These are phyloP conservation scores for Subanguina moxae DNA, from an alignment of 1,140 invertebrate genomes.

Conservation along the genomic window DNA sequence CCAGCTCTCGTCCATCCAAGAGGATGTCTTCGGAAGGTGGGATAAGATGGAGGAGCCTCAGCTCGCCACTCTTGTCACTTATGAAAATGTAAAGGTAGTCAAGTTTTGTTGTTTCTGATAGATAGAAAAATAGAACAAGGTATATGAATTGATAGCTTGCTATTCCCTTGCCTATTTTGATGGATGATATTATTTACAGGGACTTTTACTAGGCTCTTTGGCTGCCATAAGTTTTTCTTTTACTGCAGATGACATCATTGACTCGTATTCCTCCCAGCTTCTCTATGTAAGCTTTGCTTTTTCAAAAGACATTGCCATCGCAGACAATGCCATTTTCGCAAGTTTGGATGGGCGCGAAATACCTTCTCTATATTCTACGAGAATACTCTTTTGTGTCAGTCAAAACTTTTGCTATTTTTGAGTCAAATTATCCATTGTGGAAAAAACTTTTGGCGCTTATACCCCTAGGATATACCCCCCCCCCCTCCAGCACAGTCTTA, in stretches of 20 bases:
- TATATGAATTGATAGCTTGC: too few relatives aligned
- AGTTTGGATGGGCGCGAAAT: background rate
- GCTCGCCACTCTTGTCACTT: slow-evolving; percentile 2
- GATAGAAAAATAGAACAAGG: too few relatives aligned
- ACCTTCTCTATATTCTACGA: background rate
- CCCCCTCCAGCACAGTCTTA: too few relatives aligned
- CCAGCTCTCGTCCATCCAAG: slow-evolving; percentile 19
- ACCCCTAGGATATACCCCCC: too few relatives aligned
- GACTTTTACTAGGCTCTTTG: slow-evolving; percentile 31
- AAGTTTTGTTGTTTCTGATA: background rate
- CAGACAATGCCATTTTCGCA: background rate
- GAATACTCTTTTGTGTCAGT: too few relatives aligned
- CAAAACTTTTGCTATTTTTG: too few relatives aligned
- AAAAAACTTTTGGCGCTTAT: too few relatives aligned
- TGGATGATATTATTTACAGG: too few relatives aligned
- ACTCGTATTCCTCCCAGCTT: slow-evolving; percentile 42
- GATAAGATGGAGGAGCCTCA: background rate
- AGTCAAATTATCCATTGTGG: too few relatives aligned
- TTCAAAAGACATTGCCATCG: background rate
- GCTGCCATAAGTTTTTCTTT: slow-evolving; percentile 40
- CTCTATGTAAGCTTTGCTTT: slow-evolving; percentile 22
- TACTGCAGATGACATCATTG: slow-evolving; percentile 42
- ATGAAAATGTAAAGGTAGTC: slow-evolving; percentile 27
- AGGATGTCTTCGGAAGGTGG: slow-evolving; percentile 30
- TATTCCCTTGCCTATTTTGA: too few relatives aligned